Base-by-base conservation (phyloP, 2,113 vertebrate genomes). In the Hoplias malabaricus region DNA sequence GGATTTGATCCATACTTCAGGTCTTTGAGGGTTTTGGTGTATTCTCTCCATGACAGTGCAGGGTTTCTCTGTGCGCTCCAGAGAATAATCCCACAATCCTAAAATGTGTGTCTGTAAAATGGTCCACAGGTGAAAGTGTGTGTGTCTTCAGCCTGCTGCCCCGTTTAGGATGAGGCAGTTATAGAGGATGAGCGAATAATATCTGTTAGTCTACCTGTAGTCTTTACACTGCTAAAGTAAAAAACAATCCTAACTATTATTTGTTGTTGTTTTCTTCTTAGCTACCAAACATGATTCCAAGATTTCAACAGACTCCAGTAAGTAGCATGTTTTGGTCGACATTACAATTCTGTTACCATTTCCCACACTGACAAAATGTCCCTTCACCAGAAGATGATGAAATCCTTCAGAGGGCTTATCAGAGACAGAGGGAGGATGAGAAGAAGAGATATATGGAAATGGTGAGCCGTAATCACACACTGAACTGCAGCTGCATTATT, bases 361-460 rank as follows among this genome's bases (percentile, higher is more conserved):
- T 0, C 3, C 19, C 5, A 46, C 33, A 10, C 6, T 57, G 21
- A 77, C 48, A 3, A 13, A 43, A 33, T 31, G 29, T 53, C 69
- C 78, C 82, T 85, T 23, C 75, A 84, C 70, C 83, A 93, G 92
- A 81, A 63, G 83, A 16, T 8, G 62, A 72, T 38, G 73, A 84
- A 29, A 2, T 59, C 43, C n/a, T 79, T 36, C 59, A 33, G 1
- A 80, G 89, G 82, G 69, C 25, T 25, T 80, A 84, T 7, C 85
- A 82, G 76, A 75, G 23, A 36, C 82, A 88, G 57, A 82, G 84
- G 75, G 68, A 68, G 29, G 78, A 90, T 23, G 82, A 86, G 46
- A 92, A 87, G 79, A 80, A 62, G 69, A 86, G 70, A 16, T 90
- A 87, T 76, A 73, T 92, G 66, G 80, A 90, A 69, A 91, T 91